phyloP scores from a whole-genome alignment of 2,113 vertebrate genomes.

The Miniopterus natalensis region DNA sequence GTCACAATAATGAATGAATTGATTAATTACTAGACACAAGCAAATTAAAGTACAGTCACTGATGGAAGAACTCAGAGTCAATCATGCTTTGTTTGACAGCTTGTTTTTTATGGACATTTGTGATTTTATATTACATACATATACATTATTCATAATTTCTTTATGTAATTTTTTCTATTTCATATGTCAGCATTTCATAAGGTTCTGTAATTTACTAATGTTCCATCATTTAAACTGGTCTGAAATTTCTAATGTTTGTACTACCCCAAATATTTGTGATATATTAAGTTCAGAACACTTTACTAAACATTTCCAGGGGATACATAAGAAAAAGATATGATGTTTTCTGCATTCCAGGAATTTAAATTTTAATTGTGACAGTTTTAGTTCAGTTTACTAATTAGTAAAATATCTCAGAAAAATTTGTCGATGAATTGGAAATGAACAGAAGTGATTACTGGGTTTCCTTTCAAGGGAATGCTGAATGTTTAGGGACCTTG shows the following conservation, averaged over 20 bases:
- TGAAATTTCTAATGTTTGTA: constrained; percentile 53
- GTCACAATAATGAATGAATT: neutral
- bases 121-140: constrained; percentile 38
- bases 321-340: constrained; percentile 18
- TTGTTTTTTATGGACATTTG: neutral
- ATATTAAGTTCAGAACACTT: constrained; percentile 34
- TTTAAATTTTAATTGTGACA: constrained; percentile 44
- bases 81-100: neutral
- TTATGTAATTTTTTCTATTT: neutral
- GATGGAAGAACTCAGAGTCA: neutral
- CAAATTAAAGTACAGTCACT: neutral
- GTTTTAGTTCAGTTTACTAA: constrained; percentile 9
- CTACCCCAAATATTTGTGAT: constrained; percentile 48
- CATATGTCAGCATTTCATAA: neutral
- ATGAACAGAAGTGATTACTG: neutral
- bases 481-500: neutral
- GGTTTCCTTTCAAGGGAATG: constrained; percentile 18
- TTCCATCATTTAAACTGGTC: constrained; percentile 11
- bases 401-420: constrained; percentile 48
- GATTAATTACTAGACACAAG: no score
- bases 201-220: constrained; percentile 31
- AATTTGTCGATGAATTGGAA: constrained; percentile 27
- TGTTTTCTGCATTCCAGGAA: constrained; percentile 34
- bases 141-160: neutral
- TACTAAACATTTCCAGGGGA: constrained; percentile 34